phyloP scores from a whole-genome alignment of 2,113 vertebrate species.

The Acanthochromis polyacanthus region DNA sequence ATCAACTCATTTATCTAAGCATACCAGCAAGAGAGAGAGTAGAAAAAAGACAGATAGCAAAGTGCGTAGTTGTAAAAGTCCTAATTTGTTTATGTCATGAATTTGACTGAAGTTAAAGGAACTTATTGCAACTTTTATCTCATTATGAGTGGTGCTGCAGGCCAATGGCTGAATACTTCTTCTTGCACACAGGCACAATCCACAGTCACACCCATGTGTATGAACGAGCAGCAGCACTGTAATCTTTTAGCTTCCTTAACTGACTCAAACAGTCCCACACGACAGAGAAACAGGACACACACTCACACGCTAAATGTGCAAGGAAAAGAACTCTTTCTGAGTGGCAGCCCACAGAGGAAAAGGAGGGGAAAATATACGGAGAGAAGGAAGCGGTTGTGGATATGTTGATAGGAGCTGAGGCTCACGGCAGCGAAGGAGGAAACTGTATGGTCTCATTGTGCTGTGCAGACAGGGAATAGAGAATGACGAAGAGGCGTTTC shows the following conservation, averaged over 20 bases:
- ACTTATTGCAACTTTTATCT: conserved; percentile 48
- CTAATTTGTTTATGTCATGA: conserved; percentile 58
- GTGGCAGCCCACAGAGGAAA: neutral
- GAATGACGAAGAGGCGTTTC: conserved; percentile 67
- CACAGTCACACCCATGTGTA: neutral
- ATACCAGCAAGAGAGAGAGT: conserved; percentile 57
- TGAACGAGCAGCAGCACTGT: neutral
- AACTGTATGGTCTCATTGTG: conserved; percentile 38
- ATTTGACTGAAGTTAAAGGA: conserved; percentile 48
- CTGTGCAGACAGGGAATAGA: conserved; percentile 38
- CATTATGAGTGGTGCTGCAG: conserved; percentile 11
- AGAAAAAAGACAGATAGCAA: conserved; percentile 42
- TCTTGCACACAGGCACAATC: conserved; percentile 11
- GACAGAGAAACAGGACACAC: conserved; percentile 3
- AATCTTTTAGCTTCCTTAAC: conserved; percentile 9
- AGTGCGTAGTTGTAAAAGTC: conserved; percentile 55
- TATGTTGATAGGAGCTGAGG: conserved; percentile 46
- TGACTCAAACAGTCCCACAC: conserved; percentile 9
- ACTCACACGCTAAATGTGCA: neutral
- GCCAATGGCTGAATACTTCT: conserved; percentile 29
- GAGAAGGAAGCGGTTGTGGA: conserved; percentile 28
- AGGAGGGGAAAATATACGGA: neutral
- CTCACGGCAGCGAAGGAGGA: conserved; percentile 27
- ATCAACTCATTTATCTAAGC: conserved; percentile 70
- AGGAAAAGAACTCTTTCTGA: conserved; percentile 17